Base-by-base conservation (phyloP, 2,113 vertebrate genomes). In the Potamarius usumacintae region DNA sequence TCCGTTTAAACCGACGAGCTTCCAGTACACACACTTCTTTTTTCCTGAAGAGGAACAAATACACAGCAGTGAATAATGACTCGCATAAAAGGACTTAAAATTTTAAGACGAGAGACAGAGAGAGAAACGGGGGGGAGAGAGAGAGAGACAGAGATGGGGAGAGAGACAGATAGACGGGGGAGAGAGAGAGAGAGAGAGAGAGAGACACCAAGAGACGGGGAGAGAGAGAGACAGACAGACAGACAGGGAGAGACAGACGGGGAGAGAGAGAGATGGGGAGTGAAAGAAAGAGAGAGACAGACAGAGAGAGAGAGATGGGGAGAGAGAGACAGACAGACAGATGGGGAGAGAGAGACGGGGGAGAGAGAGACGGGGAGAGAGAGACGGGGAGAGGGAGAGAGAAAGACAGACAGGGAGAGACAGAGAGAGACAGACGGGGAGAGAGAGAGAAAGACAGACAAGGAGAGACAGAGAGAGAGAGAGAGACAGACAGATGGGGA, bases 41-140 rank as follows among this genome's bases (percentile, higher is more conserved):
- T 84, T 69, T 20, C 25, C 42, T 34, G 67, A 34, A 57, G 22
- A 57, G n/a, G 27, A 25, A 48, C 5, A 1, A 11, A 25, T 18
- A 60, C 67, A 30, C 15, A 7, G 18, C 5, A 6, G 52, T 74
- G 83, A 85, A 48, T 57, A 84, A 84, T 17, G 53, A 85, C 52
- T 71, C 5, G 20, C 83, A 48, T 85, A 42, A 85, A 71, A 57
- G 57, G 27, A 85, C 30, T 58, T 85, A 85, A 74, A 74, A 74
- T 58, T 74, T 57, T 72, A 58, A 42, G 42, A 77, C 0, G 34
- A 4, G 65, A 27, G 65, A 12, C 3, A 67, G 65, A 67, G 20
- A 62, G 60, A 62, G 60, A 62, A 9, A 62, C 0, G 22, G 5
- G 22, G 60, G 22, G 60, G 18, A 62, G 20, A 7, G 18, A 62